Conservation (phyloP, 2,113 vertebrate species). For the Numenius arquata region DNA sequence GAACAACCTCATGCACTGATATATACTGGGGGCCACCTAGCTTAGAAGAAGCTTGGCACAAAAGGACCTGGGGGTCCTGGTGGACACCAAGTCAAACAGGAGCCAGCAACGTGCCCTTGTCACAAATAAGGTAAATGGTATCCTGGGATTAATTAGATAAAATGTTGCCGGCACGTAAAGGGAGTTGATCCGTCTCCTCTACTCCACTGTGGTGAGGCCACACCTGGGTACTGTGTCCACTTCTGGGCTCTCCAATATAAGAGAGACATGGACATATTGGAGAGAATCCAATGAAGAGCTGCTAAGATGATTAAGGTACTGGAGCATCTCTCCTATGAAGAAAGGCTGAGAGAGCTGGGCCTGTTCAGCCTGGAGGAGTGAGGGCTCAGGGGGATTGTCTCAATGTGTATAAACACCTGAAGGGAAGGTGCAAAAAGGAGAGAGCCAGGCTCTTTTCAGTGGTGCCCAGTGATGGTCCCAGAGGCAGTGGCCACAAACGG, state of each 20-base stretch:
- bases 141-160: not conserved
- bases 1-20: not conserved
- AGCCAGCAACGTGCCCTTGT: not conserved
- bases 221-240: not conserved
- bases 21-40: not conserved
- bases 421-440: not conserved
- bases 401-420: not conserved
- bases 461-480: not conserved
- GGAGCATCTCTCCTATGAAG: not conserved
- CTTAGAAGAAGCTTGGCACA: not conserved
- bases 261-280: not conserved
- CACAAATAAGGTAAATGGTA: not conserved
- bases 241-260: not conserved
- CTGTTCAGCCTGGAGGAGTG: not conserved
- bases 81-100: not conserved
- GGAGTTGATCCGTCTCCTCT: not conserved
- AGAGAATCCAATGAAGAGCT: not conserved
- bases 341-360: not conserved
- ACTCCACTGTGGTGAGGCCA: not conserved
- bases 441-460: not conserved
- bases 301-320: not conserved
- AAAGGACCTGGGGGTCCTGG: not conserved
- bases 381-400: not conserved
- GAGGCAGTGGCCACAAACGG: not conserved
- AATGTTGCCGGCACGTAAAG: not conserved